These are phyloP conservation scores for Macroramphosus scolopax DNA, from an alignment of 2,797 vertebrate species.

Conservation along the genomic window DNA sequence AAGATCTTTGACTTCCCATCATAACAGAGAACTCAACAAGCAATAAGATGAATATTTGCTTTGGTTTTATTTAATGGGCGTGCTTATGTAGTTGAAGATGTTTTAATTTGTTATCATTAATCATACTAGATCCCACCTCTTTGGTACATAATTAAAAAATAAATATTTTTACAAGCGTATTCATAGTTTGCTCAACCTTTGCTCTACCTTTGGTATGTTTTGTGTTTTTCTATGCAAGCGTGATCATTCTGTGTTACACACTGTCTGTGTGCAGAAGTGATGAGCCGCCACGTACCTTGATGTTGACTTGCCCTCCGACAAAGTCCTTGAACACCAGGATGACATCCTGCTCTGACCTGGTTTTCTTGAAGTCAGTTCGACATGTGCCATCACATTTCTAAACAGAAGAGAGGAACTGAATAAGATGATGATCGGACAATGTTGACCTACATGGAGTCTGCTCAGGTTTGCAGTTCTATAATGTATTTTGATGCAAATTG, in stretches of 20 bases:
- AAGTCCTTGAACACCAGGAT: slow-evolving; percentile 88
- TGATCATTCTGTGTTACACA: not conserved
- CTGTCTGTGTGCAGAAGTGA: not conserved
- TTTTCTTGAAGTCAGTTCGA: slow-evolving; percentile 97
- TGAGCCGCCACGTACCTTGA: slow-evolving; percentile 80
- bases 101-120: too few relatives aligned
- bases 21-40: slow-evolving; percentile 32
- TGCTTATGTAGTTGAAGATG: slow-evolving; percentile 28
- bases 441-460: too few relatives aligned
- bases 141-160: too few relatives aligned
- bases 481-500: too few relatives aligned
- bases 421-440: not conserved
- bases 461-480: too few relatives aligned
- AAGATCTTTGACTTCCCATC: not conserved
- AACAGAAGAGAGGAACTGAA: slow-evolving; percentile 4
- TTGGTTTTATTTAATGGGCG: not conserved
- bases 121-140: too few relatives aligned
- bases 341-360: slow-evolving; percentile 87
- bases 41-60: slow-evolving; percentile 31
- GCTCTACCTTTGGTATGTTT: too few relatives aligned
- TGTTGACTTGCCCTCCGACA: slow-evolving; percentile 82
- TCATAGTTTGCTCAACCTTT: too few relatives aligned
- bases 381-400: slow-evolving; percentile 93
- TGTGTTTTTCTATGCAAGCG: not conserved
- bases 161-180: too few relatives aligned